Evolutionary conservation across 2,113 vertebrate genomes (phyloP).

Genomic region (Sialia sialis): DNA sequence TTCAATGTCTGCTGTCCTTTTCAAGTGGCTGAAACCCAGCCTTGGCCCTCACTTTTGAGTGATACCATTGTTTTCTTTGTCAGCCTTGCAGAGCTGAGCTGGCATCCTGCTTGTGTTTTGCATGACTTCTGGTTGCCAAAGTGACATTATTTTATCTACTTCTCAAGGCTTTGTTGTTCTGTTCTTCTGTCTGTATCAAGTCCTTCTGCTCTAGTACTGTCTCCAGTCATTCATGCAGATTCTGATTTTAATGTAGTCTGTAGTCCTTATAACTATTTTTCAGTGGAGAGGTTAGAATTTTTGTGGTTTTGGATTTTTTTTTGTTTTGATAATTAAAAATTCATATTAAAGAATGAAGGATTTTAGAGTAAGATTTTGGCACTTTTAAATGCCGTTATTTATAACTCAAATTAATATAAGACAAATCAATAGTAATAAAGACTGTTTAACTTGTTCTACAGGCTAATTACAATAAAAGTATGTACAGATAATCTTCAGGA

Average conservation of each 20-base stretch:
- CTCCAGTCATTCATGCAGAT: background rate
- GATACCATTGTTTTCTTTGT: background rate
- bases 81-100: background rate
- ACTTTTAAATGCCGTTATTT: background rate
- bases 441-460: background rate
- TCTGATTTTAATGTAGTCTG: background rate
- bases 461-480: background rate
- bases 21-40: background rate
- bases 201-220: background rate
- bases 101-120: background rate
- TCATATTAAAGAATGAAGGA: background rate
- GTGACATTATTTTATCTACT: background rate
- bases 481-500: background rate
- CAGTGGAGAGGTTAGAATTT: background rate
- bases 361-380: background rate
- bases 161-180: background rate
- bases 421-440: background rate
- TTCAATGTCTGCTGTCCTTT: background rate
- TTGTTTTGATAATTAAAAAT: background rate
- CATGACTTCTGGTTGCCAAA: background rate
- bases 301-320: background rate
- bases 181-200: background rate
- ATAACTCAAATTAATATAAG: background rate
- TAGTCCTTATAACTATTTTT: background rate
- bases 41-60: rapidly evolving